Conservation (phyloP, 92 coral and sea anemone genomes). For the Desmophyllum pertusum region DNA sequence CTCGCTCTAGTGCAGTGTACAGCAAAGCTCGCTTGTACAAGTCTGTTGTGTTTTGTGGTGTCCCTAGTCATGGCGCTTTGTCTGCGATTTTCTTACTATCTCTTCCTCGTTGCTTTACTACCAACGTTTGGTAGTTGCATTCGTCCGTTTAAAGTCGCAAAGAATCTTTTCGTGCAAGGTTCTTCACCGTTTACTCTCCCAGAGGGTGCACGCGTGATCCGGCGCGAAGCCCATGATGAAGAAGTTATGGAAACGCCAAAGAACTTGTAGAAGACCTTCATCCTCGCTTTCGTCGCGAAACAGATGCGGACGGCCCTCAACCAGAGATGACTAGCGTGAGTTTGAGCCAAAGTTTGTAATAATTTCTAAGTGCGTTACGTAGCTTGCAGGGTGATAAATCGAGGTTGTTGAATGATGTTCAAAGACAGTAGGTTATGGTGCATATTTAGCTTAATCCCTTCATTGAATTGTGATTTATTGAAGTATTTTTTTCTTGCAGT, state of each 20-base stretch:
- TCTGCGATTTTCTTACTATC: neutral
- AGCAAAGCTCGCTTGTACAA: too few relatives aligned
- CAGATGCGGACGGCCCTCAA: neutral
- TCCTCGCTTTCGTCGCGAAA: conserved; percentile 26
- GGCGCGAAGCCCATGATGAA: conserved; percentile 4
- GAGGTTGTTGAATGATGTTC: conserved; percentile 8
- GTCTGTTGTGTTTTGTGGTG: neutral
- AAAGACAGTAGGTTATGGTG: neutral
- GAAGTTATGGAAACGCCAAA: neutral
- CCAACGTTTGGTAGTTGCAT: conserved; percentile 22
- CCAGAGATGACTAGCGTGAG: neutral
- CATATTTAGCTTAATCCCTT: neutral
- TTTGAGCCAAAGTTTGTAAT: conserved; percentile 9
- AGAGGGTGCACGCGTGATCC: conserved; percentile 53
- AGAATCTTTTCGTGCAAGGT: conserved; percentile 57
- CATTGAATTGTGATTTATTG: neutral
- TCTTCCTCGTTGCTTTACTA: conserved; percentile 10
- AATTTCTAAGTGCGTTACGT: neutral
- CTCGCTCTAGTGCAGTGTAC: neutral
- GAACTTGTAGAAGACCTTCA: conserved; percentile 5
- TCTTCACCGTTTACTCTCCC: conserved; percentile 53
- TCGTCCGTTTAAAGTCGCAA: conserved; percentile 66
- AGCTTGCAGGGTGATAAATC: neutral
- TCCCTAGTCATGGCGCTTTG: neutral
- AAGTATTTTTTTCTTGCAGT: conserved; percentile 43